Conservation (phyloP, 1,140 invertebrate genomes). For the Apis florea region DNA sequence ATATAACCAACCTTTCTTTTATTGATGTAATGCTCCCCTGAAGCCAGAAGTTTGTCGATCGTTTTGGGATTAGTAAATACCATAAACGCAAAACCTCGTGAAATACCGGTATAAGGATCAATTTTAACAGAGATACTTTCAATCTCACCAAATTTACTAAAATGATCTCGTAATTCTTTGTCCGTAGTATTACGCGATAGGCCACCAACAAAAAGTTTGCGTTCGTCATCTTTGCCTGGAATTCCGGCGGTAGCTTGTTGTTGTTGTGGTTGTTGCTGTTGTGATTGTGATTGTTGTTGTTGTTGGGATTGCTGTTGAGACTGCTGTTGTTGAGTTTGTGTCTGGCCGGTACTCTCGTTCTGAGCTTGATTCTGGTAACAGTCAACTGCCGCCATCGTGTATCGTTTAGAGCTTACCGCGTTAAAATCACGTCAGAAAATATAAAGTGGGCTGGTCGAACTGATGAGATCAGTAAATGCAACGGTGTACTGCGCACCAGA, state of each 20-base stretch:
- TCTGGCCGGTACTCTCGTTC: conserved; percentile 58
- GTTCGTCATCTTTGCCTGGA: conserved; percentile 80
- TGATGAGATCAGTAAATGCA: conserved; percentile 23
- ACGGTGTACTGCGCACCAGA: conserved; percentile 40
- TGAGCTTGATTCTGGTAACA: conserved; percentile 74
- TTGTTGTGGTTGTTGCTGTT: conserved; percentile 50
- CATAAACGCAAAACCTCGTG: conserved; percentile 87
- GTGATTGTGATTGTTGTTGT: conserved; percentile 56
- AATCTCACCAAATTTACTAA: conserved; percentile 84
- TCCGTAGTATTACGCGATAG: conserved; percentile 80
- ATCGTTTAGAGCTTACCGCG: conserved; percentile 27
- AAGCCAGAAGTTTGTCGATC: conserved; percentile 83
- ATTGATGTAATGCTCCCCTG: conserved; percentile 83
- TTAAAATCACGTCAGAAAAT: conserved; percentile 31
- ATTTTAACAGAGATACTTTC: conserved; percentile 85
- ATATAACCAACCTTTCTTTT: conserved; percentile 80
- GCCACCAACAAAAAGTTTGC: conserved; percentile 81
- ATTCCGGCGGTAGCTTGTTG: conserved; percentile 78
- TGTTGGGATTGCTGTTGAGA: conserved; percentile 22
- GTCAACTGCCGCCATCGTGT: conserved; percentile 74
- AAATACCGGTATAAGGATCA: conserved; percentile 84
- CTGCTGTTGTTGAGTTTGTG: conserved; percentile 30
- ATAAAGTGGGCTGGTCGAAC: conserved; percentile 12
- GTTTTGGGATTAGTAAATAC: conserved; percentile 84
- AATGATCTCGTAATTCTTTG: conserved; percentile 83